Evolutionary conservation across 37 sponge, comb jelly and placozoan species (phyloP).

Genomic region (Ianthella basta): DNA sequence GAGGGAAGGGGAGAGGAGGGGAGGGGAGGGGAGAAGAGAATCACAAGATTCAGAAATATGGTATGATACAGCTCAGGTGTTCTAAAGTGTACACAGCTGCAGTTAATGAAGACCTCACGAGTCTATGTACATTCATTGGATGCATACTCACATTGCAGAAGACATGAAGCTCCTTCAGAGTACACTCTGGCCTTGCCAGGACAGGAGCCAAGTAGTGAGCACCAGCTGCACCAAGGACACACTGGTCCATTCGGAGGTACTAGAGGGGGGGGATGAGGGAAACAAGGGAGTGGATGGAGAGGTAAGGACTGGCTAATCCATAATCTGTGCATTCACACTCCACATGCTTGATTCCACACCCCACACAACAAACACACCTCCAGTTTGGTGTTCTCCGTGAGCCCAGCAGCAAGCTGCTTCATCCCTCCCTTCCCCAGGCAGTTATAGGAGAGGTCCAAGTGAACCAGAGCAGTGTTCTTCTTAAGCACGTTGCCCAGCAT

Average conservation of each 20-base stretch:
- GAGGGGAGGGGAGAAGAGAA: no score
- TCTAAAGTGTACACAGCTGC: no score
- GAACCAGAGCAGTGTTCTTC: slow-evolving; percentile 37
- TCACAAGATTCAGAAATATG: no score
- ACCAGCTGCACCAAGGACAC: slow-evolving; percentile 53
- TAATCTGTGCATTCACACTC: no score
- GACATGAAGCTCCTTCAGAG: slow-evolving; percentile 42
- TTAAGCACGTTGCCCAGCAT: slow-evolving; percentile 36
- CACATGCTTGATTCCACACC: no score
- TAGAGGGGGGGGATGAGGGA: not conserved
- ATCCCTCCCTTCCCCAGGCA: slow-evolving; percentile 43
- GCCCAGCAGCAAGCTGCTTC: slow-evolving; percentile 43
- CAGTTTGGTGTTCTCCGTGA: slow-evolving; percentile 48
- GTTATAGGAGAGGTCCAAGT: slow-evolving; percentile 50
- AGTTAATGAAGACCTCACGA: no score
- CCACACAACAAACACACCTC: slow-evolving; percentile 22
- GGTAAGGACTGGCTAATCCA: no score
- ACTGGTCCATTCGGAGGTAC: slow-evolving; percentile 46
- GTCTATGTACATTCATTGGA: no score
- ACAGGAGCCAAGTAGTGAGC: slow-evolving; percentile 53
- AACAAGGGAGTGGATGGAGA: no score
- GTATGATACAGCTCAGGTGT: no score
- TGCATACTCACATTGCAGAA: slow-evolving; percentile 59
- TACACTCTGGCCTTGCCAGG: slow-evolving; percentile 38
- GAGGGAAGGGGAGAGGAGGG: no score